Percentiles rank a stretch among this genome's conserved stretches.
phyloP scores from a whole-genome alignment of 2,113 vertebrate species.

The Motacilla alba region DNA sequence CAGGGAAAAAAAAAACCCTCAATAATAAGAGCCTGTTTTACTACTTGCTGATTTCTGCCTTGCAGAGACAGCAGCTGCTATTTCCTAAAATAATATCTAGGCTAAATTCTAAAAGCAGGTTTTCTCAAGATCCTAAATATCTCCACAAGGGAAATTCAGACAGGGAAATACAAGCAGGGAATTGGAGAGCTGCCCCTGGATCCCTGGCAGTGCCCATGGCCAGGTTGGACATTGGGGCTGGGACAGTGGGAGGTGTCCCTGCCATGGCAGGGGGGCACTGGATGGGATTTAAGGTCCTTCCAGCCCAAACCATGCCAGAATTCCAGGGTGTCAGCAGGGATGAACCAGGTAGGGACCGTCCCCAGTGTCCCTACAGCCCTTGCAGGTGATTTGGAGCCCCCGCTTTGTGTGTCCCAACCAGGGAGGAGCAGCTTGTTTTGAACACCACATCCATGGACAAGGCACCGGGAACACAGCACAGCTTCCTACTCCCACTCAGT shows the following conservation, averaged over 20 bases:
- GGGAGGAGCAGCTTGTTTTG: fast-evolving
- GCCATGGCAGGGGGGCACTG: background rate
- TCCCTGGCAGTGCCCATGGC: background rate
- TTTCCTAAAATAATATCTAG: background rate
- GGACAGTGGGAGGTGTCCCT: background rate
- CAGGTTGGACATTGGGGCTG: background rate
- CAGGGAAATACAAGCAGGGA: background rate
- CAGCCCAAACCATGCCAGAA: background rate
- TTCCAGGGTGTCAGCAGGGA: fast-evolving
- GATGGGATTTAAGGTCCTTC: fast-evolving
- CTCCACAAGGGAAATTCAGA: background rate
- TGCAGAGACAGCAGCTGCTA: background rate
- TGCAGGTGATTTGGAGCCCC: fast-evolving
- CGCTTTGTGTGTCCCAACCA: background rate
- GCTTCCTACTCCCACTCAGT: fast-evolving
- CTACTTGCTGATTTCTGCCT: background rate
- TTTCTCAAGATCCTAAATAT: background rate
- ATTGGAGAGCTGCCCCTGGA: background rate
- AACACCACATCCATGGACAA: fast-evolving
- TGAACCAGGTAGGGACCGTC: background rate
- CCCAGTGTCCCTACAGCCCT: fast-evolving
- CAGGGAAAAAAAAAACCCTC: background rate
- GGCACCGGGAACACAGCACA: background rate
- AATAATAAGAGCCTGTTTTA: background rate
- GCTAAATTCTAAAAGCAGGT: background rate